Base-by-base conservation (phyloP, 2,888 invertebrate species). In the Cataglyphis albicans region DNA sequence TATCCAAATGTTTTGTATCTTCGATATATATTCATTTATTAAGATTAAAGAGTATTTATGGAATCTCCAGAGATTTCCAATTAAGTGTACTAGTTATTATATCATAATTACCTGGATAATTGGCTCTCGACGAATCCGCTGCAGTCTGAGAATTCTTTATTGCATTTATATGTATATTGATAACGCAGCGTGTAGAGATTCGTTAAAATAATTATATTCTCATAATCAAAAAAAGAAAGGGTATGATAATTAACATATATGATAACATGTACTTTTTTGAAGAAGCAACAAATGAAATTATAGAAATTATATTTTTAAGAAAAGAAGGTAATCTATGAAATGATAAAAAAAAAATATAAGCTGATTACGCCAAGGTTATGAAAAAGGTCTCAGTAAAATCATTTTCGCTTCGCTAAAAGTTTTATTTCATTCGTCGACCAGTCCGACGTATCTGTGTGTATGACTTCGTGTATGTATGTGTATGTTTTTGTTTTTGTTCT, bases 381-480 rank as follows among this genome's bases (percentile, higher is more conserved):
- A 81, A 41, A 64, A 48, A 70, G 80, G 18, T 74, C n/a, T 64
- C 68, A 55, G 61, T 38, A 78, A 74, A 81, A 68, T 82, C 74
- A 64, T 83, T 74, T 83, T 92, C 89, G 91, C 91, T 94, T 93
- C 92, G 91, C 94, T 94, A 94, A 93, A 94, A 93, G 93, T 94
- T 92, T 93, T 94, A 94, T 94, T 94, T 93, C 90, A 84, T 84
- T 25, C 41, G 44, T 29, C 64, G 3, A 9, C 15, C 9, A 32
- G 87, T 82, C 90, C 91, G 90, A 91, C 92, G 91, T 91, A 91
- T 74, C 52, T 91, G 90, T 92, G 88, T 87, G 86, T 90, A 89
- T 87, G 90, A 87, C 85, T 87, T 83, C 83, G 85, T 87, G 84
- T 83, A 74, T 72, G 84, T 81, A 57, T 73, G 68, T 81, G 75